Base-by-base conservation (phyloP, 1,140 invertebrate genomes). In the Dinoponera quadriceps region DNA sequence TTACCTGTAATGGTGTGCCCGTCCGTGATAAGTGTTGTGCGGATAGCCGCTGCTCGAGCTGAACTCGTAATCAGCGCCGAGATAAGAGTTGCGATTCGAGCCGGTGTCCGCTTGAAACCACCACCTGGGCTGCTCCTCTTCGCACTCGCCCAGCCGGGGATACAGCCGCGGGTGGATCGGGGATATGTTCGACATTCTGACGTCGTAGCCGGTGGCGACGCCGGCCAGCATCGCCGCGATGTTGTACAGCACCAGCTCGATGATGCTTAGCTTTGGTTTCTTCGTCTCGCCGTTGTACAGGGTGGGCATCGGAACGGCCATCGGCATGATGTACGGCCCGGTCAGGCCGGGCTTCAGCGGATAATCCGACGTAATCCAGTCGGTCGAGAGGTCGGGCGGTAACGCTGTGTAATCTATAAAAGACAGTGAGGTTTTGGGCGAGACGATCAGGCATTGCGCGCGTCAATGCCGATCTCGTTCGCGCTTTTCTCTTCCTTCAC, bases 1-100 rank as follows among this genome's bases (percentile, higher is more conserved):
- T 80, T 80, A 96, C 84, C 98, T 95, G 82, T 97, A 96, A 91
- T 98, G 97, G 83, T 96, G 95, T 9, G 96, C 96, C 18, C 97
- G 97, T 9, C 98, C 98, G 94, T 99, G 98, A 94, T 98, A 99
- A 1, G 98, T 99, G 92, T 98, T 98, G 92, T 98, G 97, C 68
- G 96, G 96, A 94, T 97, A 97, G 55, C 96, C 95, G 73, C 93
- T 93, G 55, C 94, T 95, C 3, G 94, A 94, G 9, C 93, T 95
- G 89, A 96, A 96, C 90, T 96, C 95, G 84, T 96, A 96, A 84
- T 95, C 94, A 80, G 90, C 89, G 62, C 93, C 93, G 72, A 95
- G 85, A 54, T 94, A 94, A 84, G 91, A 93, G 89, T 91, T 94
- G 57, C 89, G 90, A 90, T 91, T 95, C 60, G 91, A 93, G 3